phyloP scores from a whole-genome alignment of 2,113 vertebrate species.

The Lota lota region DNA sequence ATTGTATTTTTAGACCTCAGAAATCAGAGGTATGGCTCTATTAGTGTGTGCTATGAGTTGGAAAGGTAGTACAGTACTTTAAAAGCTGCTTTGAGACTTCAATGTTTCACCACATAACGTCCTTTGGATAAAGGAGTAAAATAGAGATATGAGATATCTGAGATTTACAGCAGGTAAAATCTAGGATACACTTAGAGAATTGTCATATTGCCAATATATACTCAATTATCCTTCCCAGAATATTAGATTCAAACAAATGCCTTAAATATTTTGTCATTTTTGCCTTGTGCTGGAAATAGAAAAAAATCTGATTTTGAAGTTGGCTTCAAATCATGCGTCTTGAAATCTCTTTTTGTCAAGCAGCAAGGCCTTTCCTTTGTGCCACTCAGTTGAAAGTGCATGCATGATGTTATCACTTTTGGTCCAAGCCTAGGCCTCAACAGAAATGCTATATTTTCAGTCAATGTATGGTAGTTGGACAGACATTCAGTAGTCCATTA shows the following conservation, averaged over 20 bases:
- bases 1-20: background rate
- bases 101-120: no score
- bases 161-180: no score
- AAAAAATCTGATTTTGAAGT: background rate
- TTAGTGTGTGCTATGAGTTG: no score
- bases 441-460: slow-evolving; percentile 7
- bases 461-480: background rate
- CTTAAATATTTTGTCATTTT: background rate
- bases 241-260: no score
- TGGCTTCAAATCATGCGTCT: no score
- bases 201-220: no score
- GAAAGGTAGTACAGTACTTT: no score
- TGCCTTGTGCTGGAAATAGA: background rate
- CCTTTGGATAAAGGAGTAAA: no score
- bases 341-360: slow-evolving; percentile 6
- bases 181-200: no score
- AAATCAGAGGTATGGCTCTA: background rate
- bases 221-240: no score
- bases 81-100: no score
- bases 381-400: slow-evolving; percentile 29
- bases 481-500: background rate
- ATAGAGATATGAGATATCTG: no score
- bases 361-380: background rate
- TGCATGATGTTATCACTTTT: slow-evolving; percentile 20
- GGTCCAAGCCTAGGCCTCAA: slow-evolving; percentile 19